Percentiles rank a stretch among this genome's conserved stretches.
Evolutionary conservation across 2,113 vertebrate species (phyloP).

Genomic region (Camelus dromedarius): DNA sequence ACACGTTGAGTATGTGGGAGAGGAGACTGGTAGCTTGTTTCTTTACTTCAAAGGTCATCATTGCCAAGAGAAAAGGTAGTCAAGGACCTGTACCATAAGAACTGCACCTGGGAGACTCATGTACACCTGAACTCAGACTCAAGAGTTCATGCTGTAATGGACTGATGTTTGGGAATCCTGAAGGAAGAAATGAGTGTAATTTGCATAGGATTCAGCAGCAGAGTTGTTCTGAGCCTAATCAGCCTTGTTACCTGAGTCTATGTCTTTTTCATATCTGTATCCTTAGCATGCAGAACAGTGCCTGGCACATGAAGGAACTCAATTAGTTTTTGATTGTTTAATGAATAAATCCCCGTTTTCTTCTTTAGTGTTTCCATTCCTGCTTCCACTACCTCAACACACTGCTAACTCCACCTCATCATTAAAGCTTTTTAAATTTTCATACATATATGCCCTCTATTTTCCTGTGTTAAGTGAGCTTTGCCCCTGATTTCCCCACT

Average conservation of each 20-base stretch:
- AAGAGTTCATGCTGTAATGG: not conserved
- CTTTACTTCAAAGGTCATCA: not conserved
- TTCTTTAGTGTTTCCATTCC: not conserved
- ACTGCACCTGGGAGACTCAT: not conserved
- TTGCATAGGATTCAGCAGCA: not conserved
- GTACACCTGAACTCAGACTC: not conserved
- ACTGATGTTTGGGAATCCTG: not conserved
- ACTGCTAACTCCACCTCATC: not conserved
- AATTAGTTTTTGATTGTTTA: not conserved
- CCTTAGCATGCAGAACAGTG: not conserved
- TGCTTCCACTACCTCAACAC: not conserved
- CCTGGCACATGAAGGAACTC: not conserved
- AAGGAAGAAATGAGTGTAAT: not conserved
- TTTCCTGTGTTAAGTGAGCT: not conserved
- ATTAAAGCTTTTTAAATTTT: not conserved
- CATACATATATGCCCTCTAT: not conserved
- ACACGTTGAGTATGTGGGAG: not conserved
- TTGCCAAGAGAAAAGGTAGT: not conserved
- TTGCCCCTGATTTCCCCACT: not conserved
- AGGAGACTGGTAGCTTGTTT: not conserved
- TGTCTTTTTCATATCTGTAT: not conserved
- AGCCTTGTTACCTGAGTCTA: not conserved
- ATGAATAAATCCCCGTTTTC: not conserved
- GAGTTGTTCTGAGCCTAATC: not conserved
- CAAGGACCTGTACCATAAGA: not conserved